Percentiles rank a stretch among this genome's conserved stretches.
Conservation (phyloP, 2,888 invertebrate genomes). For the Nesidiocoris tenuis region DNA sequence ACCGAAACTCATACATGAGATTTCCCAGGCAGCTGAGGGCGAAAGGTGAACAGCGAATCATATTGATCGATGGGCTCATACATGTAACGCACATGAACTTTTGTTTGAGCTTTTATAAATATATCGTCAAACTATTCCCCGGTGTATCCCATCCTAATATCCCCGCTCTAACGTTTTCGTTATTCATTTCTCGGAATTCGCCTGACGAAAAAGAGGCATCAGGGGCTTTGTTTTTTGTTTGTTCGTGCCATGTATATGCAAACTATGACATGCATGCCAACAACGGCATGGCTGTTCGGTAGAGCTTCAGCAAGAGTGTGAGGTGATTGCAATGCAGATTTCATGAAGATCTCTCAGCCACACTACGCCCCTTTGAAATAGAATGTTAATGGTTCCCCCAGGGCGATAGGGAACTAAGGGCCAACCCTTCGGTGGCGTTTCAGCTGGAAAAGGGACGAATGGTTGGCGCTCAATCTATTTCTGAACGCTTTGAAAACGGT, state of each 20-base stretch:
- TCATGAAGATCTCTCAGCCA: conserved; percentile 20
- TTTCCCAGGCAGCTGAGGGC: too few relatives aligned
- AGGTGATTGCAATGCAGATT: conserved; percentile 31
- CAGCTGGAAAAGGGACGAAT: not conserved
- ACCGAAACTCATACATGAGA: too few relatives aligned
- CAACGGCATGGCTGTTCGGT: not conserved
- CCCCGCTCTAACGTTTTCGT: too few relatives aligned
- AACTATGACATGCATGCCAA: conserved; percentile 18
- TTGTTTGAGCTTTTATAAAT: too few relatives aligned
- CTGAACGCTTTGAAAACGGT: not conserved
- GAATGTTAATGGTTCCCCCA: conserved; percentile 25
- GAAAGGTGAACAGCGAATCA: too few relatives aligned
- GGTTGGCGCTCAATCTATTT: not conserved
- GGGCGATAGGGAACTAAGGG: not conserved
- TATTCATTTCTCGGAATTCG: too few relatives aligned
- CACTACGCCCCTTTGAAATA: conserved; percentile 6
- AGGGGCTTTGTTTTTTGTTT: conserved; percentile 15
- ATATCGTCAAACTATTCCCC: too few relatives aligned
- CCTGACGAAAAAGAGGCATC: too few relatives aligned
- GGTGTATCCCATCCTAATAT: too few relatives aligned
- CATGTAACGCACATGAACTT: too few relatives aligned
- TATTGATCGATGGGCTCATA: too few relatives aligned
- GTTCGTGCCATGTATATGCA: not conserved
- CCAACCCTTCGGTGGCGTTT: not conserved
- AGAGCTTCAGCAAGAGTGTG: conserved; percentile 6